Percentiles rank a stretch among this genome's conserved stretches.
Evolutionary conservation across 2,888 invertebrate genomes (phyloP).

Genomic region (Tortricodes alternella): DNA sequence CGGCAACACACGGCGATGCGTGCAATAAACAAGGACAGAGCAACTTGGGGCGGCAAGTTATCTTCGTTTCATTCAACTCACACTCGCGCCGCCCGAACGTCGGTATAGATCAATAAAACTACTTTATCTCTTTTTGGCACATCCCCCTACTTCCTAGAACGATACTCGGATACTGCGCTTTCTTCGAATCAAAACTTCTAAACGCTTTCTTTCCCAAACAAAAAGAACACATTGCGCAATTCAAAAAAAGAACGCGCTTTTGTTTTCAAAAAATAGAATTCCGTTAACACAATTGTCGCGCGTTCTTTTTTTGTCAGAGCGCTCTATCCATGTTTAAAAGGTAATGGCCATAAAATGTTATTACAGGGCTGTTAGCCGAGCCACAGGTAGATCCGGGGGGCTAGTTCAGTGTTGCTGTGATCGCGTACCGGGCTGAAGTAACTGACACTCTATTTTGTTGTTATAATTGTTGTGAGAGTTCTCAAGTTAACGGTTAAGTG

Average conservation of each 20-base stretch:
- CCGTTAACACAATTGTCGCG: slow-evolving; percentile 67
- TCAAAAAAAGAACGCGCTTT: slow-evolving; percentile 35
- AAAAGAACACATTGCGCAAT: slow-evolving; percentile 36
- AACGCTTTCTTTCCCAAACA: slow-evolving; percentile 32
- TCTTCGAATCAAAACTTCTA: slow-evolving; percentile 52
- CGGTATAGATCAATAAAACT: slow-evolving; percentile 84
- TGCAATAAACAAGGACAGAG: slow-evolving; percentile 58
- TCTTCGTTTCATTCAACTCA: slow-evolving; percentile 83
- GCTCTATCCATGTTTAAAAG: slow-evolving; percentile 75
- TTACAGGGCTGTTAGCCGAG: slow-evolving; percentile 72
- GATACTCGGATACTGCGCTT: slow-evolving; percentile 67
- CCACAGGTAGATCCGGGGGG: slow-evolving; percentile 73
- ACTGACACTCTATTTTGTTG: no score
- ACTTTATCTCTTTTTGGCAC: slow-evolving; percentile 84
- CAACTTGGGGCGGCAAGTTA: slow-evolving; percentile 81
- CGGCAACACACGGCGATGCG: slow-evolving; percentile 52
- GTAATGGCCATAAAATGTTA: slow-evolving; percentile 79
- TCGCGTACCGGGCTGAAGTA: slow-evolving; percentile 56
- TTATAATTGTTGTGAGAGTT: no score
- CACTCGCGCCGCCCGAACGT: slow-evolving; percentile 80
- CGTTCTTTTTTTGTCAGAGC: slow-evolving; percentile 69
- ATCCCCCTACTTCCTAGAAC: slow-evolving; percentile 81
- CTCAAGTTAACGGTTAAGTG: no score
- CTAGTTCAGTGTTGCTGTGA: slow-evolving; percentile 64
- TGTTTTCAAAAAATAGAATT: slow-evolving; percentile 53